Base-by-base conservation (phyloP, 2,113 vertebrate genomes). In the Macroglossus sobrinus region DNA sequence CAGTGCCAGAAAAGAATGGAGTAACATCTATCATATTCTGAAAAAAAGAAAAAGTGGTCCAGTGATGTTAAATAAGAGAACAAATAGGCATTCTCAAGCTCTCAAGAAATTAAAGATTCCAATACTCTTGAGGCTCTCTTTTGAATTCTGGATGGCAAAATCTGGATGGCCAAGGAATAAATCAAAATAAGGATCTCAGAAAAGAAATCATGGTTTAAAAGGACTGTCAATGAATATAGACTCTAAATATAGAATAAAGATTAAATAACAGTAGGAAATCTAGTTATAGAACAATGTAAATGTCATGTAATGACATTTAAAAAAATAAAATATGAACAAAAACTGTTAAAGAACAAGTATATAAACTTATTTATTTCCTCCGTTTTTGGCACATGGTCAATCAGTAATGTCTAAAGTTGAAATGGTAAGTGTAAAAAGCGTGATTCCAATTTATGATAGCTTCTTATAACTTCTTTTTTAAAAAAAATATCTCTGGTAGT, bases 141-240 rank as follows among this genome's bases (percentile, higher is more conserved):
- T 82, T 75, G n/a, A 74, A 96, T 63, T 76, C 33, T 72, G 22
- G 16, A 72, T 45, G 69, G 63, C n/a, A 94, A 94, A 85, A 81
- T 64, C 26, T 82, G 43, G 5, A 3, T 68, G 82, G 38, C 5
- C 33, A 76, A 75, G 33, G 47, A 91, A 71, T 95, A 61, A 78
- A 82, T 66, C 55, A 75, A 91, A 78, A 61, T 30, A 55, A 79
- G 3, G 7, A 66, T 45, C 26, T 87, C 15, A 24, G 30, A 18
- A 38, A 85, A 72, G 18, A 80, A 81, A 84, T 38, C 4, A 21
- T 33, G 24, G 6, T 68, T 96, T 75, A 35, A 72, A 93, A 93
- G 38, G 22, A 59, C 18, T 26, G 7, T 16, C 47, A 59, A 18
- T 24, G 6, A 92, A 76, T n/a, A 57, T 22, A 79, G 15, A 61